Evolutionary conservation across 2,113 vertebrate genomes (phyloP), one percentile per base, ranked within the genome.

Genomic region (Halcyon malimbica): DNA sequence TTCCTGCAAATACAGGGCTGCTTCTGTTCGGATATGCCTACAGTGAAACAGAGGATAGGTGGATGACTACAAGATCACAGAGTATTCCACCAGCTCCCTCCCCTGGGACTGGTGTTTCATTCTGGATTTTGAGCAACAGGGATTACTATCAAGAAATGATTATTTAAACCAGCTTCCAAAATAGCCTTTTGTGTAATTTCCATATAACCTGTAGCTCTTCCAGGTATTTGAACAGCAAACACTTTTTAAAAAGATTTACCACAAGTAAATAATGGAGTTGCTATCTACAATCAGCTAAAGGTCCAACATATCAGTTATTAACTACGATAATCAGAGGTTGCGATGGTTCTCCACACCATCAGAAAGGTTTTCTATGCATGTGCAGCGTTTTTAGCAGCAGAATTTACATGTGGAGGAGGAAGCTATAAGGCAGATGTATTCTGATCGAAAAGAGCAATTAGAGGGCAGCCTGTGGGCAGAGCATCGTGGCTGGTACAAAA

Each of bases 381-480:
- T 97, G 85, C 87, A 85, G n/a, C 83, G 29, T 15, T 86, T 93
- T 94, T 64, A 92, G 65, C 85, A 92, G 87, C 70, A 96, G 77
- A 92, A 73, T 97, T 97, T 95, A 86, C 94, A 65, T 90, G 68
- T 86, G 91, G 81, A 79, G 33, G 94, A 91, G 51, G 48, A 77
- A 87, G 79, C 78, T 83, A 23, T 60, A 64, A 87, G 51, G 73
- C 91, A 93, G 81, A 46, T 91, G 80, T 42, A 64, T 91, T 96
- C 85, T 89, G 91, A 93, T 69, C 86, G 86, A 88, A 63, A 79
- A 96, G 75, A 88, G 68, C 69, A 92, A 88, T 95, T 92, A 87
- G 90, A 96, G 94, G 96, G 78, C 90, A 79, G 86, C 91, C 83
- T 81, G 94, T 92, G 92, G 87, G 92, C 94, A 67, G 82, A 65